Percentiles rank a stretch among this genome's conserved stretches.
Evolutionary conservation across 1,140 invertebrate genomes (phyloP).

Genomic region (Himalopsyche phryganea): DNA sequence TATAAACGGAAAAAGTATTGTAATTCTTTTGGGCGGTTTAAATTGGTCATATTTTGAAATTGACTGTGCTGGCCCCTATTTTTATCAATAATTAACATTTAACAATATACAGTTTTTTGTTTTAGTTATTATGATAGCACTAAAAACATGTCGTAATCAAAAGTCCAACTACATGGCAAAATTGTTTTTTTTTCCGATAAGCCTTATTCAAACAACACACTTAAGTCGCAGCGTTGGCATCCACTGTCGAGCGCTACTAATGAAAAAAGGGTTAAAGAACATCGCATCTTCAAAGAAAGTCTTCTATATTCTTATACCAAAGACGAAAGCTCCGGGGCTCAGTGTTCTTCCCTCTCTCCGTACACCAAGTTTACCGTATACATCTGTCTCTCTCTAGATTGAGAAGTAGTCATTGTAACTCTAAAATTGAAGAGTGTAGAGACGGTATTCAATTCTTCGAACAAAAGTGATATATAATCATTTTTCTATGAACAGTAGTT

Average conservation of each 20-base stretch:
- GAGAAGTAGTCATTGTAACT: slow-evolving; percentile 29
- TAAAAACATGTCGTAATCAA: too few species aligned
- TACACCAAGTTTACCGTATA: background rate
- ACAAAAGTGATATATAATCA: slow-evolving; percentile 25
- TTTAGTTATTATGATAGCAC: too few species aligned
- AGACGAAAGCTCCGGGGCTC: slow-evolving; percentile 21
- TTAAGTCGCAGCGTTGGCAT: too few species aligned
- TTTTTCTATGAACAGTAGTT: background rate
- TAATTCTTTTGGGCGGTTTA: too few species aligned
- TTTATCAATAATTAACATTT: too few species aligned
- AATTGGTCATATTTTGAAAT: too few species aligned
- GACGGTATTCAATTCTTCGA: slow-evolving; percentile 23
- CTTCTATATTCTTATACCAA: slow-evolving; percentile 14
- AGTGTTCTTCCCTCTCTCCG: slow-evolving; percentile 3
- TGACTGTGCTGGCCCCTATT: too few species aligned
- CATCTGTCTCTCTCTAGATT: background rate
- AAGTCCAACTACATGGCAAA: too few species aligned
- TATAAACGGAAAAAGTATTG: too few species aligned
- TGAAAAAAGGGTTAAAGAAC: slow-evolving; percentile 22
- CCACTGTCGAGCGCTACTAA: background rate
- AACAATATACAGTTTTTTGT: too few species aligned
- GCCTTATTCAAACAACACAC: too few species aligned
- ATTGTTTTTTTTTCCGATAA: too few species aligned
- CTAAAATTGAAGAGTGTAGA: slow-evolving; percentile 26
- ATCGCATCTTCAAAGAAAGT: slow-evolving; percentile 17